Evolutionary conservation across 2,888 invertebrate genomes (phyloP), one percentile per base, ranked within the genome.

Genomic region (Andrena minutula): DNA sequence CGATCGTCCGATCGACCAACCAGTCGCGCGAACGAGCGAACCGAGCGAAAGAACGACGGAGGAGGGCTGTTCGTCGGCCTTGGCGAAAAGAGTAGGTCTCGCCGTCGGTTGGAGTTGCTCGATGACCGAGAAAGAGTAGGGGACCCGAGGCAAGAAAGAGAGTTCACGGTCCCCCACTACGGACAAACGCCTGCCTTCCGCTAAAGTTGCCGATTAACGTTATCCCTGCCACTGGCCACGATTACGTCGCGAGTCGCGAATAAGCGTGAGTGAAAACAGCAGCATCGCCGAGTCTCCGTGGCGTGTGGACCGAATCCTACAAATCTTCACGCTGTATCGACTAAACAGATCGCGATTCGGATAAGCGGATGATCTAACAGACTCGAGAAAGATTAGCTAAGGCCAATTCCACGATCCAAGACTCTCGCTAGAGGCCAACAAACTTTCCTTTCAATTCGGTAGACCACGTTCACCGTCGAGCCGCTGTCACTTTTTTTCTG

Each of bases 71-170:
- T 63, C 71, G 53, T 77, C 82, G 85, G 56, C 85, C 85, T 88
- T 87, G 86, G 68, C 66, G 79, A 82, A 86, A 83, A 79, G 77
- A 86, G 75, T 58, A 87, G 56, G 58, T 74, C 81, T 75, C 74
- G 74, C 71, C 72, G 74, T 30, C 56, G 64, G 28, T 53, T 72
- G 30, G 41, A 65, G 76, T 61, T 80, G 84, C 82, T 84, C 84
- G 79, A 79, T 79, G 85, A 81, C 83, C 82, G 83, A 82, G 77
- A 79, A 77, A 79, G 68, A 89, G 79, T 66, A 82, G 86, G 78
- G 72, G 23, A 56, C 47, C 63, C 53, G 10, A 56, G 69, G 32
- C 26, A 53, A 69, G 61, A 74, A 61, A 68, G 63, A 66, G 78
- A 78, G 75, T 79, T 75, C 75, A 75, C 26, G 79, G 65, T 65